Percentiles rank a stretch among this genome's conserved stretches.
phyloP scores from a whole-genome alignment of 2,797 vertebrate species.

The Chaenodraco wilsoni region DNA sequence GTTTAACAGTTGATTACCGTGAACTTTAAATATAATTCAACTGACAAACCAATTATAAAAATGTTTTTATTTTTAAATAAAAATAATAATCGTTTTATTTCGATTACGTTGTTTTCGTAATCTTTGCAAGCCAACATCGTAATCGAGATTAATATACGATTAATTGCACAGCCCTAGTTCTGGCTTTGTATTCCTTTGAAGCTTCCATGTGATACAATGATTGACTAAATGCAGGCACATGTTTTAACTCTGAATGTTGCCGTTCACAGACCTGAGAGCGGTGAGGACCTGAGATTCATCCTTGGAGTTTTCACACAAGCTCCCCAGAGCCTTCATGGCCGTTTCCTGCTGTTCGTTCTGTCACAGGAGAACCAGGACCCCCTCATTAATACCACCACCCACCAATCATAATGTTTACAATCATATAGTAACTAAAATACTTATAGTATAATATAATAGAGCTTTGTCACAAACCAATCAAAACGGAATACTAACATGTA shows the following conservation, averaged over 20 bases:
- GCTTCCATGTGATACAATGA: conserved; percentile 1
- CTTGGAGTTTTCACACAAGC: conserved; percentile 85
- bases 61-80: too few species aligned
- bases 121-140: too few species aligned
- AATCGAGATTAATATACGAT: too few species aligned
- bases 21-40: too few species aligned
- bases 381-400: conserved; percentile 12
- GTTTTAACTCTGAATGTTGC: too few species aligned
- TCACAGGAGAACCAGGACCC: conserved; percentile 43
- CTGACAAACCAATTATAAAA: too few species aligned
- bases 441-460: too few species aligned
- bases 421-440: conserved; percentile 3
- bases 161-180: too few species aligned
- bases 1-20: too few species aligned
- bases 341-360: conserved; percentile 86
- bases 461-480: background rate
- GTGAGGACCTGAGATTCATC: conserved; percentile 83
- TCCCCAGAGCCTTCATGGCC: conserved; percentile 88
- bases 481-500: background rate
- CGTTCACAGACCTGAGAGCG: conserved; percentile 87
- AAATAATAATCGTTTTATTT: too few species aligned
- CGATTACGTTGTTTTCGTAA: too few species aligned
- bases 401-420: conserved; percentile 17
- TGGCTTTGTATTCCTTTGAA: background rate
- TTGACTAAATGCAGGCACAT: background rate